Evolutionary conservation across 2,113 vertebrate species (phyloP).

Genomic region (Cyrtonyx montezumae): DNA sequence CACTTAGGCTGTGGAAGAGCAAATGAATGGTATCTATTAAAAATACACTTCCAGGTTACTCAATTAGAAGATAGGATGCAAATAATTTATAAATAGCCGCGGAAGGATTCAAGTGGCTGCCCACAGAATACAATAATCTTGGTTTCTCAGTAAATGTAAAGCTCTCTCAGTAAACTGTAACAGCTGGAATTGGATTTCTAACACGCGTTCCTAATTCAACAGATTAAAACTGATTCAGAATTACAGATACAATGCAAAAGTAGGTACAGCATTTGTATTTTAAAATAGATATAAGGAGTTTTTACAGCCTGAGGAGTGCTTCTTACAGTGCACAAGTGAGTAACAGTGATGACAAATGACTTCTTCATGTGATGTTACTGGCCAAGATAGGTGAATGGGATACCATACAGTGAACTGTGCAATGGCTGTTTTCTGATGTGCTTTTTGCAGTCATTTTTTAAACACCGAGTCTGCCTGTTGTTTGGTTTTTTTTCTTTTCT

Average conservation of each 20-base stretch:
- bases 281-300: neutral
- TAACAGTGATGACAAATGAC: neutral
- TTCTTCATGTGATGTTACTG: neutral
- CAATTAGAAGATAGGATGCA: constrained; percentile 2
- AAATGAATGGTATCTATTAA: constrained; percentile 4
- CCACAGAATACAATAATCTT: constrained; percentile 36
- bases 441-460: neutral
- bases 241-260: neutral
- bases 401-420: neutral
- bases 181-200: constrained; percentile 45
- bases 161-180: neutral
- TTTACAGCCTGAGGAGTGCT: neutral
- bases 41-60: neutral
- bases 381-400: neutral
- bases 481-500: neutral
- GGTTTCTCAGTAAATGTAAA: constrained; percentile 27
- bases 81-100: neutral
- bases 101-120: constrained; percentile 7
- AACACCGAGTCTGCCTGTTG: neutral
- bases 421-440: neutral
- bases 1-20: constrained; percentile 22
- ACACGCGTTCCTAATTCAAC: constrained; percentile 50
- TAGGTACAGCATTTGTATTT: neutral
- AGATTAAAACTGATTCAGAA: constrained; percentile 33
- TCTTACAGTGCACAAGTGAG: neutral